Percentiles rank a stretch among this genome's conserved stretches.
phyloP scores from a whole-genome alignment of 2,888 invertebrate genomes.

The Aricia artaxerxes region DNA sequence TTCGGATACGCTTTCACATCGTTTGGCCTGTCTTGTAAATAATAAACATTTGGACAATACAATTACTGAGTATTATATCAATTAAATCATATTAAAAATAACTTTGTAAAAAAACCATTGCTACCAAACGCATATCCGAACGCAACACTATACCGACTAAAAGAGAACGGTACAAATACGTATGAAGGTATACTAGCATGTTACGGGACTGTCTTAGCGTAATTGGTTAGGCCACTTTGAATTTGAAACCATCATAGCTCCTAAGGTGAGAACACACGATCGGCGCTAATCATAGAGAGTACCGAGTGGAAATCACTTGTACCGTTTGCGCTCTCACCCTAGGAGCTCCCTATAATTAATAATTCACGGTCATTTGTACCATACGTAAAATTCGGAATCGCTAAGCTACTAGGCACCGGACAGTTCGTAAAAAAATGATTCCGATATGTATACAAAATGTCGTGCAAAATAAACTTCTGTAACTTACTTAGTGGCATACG shows the following conservation, averaged over 20 bases:
- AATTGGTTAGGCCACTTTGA: slow-evolving; percentile 49
- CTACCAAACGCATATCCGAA: slow-evolving; percentile 41
- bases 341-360: slow-evolving; percentile 42
- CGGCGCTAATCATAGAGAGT: neutral
- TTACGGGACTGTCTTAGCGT: slow-evolving; percentile 43
- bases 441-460: slow-evolving; percentile 58
- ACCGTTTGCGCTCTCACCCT: slow-evolving; percentile 29
- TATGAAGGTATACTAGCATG: slow-evolving; percentile 62
- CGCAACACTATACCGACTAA: slow-evolving; percentile 53
- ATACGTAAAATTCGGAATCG: slow-evolving; percentile 41
- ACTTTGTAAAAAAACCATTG: neutral
- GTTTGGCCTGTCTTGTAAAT: neutral
- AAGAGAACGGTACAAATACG: slow-evolving; percentile 45
- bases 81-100: neutral
- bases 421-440: slow-evolving; percentile 39
- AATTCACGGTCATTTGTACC: slow-evolving; percentile 66
- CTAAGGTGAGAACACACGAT: slow-evolving; percentile 39
- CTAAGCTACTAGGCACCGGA: slow-evolving; percentile 38
- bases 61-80: neutral
- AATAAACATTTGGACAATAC: neutral
- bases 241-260: slow-evolving; percentile 42
- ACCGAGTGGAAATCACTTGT: neutral
- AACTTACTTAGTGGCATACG: slow-evolving; percentile 23
- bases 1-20: neutral
- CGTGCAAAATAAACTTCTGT: slow-evolving; percentile 42